phyloP scores from a whole-genome alignment of 2,888 invertebrate genomes.

The Sarcophaga subvicina region DNA sequence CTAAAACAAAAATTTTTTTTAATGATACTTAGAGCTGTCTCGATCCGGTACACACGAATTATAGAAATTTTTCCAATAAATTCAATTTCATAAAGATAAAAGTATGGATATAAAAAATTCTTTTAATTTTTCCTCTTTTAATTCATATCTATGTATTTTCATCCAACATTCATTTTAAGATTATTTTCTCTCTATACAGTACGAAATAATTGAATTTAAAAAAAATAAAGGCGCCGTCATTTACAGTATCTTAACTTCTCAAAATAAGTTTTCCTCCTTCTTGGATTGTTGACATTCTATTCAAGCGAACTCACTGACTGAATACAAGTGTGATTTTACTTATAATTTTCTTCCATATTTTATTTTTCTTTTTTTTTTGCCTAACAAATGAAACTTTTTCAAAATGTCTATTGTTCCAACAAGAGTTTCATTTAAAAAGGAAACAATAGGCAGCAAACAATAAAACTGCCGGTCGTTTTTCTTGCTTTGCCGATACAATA shows the following conservation, averaged over 20 bases:
- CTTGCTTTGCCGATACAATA: neutral
- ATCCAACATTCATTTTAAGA: too few relatives aligned
- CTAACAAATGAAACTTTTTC: conserved; percentile 40
- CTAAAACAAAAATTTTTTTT: too few relatives aligned
- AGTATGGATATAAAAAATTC: too few relatives aligned
- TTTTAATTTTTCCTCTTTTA: too few relatives aligned
- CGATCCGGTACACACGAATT: too few relatives aligned
- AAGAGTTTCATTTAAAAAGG: neutral
- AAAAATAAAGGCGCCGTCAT: neutral
- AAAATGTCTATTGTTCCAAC: conserved; percentile 49
- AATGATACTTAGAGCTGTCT: too few relatives aligned
- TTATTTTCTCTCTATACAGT: too few relatives aligned
- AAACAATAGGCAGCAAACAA: neutral
- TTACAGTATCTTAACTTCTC: conserved; percentile 2
- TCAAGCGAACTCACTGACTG: conserved; percentile 8
- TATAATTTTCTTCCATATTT: too few relatives aligned
- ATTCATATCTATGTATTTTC: too few relatives aligned
- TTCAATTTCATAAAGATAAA: too few relatives aligned
- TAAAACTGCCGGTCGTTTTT: neutral
- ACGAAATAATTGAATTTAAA: neutral
- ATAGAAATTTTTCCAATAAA: too few relatives aligned
- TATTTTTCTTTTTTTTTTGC: conserved; percentile 8
- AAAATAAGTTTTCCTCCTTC: conserved; percentile 32
- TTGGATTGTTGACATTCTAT: conserved; percentile 43
- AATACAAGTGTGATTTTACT: neutral